A percentile compares a stretch with the other conserved stretches of the same genome.
Evolutionary conservation across 2,888 invertebrate species (phyloP).

Genomic region (Mystacides longicornis): DNA sequence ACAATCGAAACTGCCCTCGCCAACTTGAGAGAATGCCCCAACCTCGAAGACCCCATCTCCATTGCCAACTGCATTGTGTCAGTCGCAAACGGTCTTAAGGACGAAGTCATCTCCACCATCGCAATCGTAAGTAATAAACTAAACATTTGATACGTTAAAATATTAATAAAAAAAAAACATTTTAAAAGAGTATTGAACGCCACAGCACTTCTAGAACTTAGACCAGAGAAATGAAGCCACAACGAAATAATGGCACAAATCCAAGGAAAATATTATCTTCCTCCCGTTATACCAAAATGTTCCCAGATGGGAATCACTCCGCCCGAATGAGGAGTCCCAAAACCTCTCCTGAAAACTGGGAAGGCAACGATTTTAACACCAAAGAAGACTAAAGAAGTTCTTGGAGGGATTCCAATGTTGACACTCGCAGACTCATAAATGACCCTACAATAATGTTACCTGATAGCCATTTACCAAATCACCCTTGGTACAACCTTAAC

Average conservation of each 20-base stretch:
- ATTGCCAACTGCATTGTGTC: slow-evolving; percentile 14
- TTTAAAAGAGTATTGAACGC: background rate
- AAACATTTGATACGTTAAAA: no score
- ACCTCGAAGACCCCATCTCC: slow-evolving; percentile 7
- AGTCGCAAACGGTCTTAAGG: background rate
- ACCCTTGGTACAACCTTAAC: no score
- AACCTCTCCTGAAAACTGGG: no score
- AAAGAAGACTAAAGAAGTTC: no score
- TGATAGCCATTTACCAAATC: background rate
- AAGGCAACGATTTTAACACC: no score
- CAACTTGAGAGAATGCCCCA: slow-evolving; percentile 6
- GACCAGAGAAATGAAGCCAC: no score
- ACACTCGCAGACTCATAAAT: background rate
- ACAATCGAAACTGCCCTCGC: slow-evolving; percentile 4
- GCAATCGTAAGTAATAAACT: slow-evolving; percentile 8
- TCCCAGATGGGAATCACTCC: no score
- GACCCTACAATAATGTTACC: background rate
- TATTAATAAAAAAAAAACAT: background rate
- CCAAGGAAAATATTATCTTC: no score
- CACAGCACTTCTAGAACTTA: no score
- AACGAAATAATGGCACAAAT: no score
- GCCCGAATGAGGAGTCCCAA: no score
- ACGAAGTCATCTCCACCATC: background rate
- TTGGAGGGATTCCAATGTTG: background rate
- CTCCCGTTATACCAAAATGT: no score